Evolutionary conservation across 2,888 invertebrate genomes (phyloP).

Genomic region (Calameuta pallipes): DNA sequence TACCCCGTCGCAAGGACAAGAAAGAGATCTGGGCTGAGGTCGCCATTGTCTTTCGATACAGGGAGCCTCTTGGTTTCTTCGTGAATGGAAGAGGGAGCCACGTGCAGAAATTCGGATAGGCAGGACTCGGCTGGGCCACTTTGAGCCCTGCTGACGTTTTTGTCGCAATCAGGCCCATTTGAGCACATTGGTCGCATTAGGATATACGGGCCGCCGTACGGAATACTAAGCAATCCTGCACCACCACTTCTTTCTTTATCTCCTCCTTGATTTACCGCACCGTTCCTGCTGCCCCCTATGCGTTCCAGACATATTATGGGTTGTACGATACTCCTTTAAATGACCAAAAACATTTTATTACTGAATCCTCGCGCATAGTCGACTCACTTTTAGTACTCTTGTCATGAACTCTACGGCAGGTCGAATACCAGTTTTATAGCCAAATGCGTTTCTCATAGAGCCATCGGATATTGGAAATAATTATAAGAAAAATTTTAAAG

Average conservation of each 20-base stretch:
- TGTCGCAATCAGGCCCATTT: constrained; percentile 38
- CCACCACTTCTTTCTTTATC: constrained; percentile 8
- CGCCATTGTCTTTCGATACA: constrained; percentile 1
- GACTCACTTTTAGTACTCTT: background rate
- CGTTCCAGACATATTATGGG: background rate
- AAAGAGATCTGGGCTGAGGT: background rate
- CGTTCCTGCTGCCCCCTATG: background rate
- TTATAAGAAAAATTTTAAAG: background rate
- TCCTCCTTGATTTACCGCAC: constrained; percentile 6
- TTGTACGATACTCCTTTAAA: background rate
- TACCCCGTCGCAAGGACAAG: background rate
- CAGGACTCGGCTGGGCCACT: constrained; percentile 3
- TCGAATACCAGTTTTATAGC: too few relatives aligned
- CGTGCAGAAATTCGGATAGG: constrained; percentile 1
- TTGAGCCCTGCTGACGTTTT: constrained; percentile 21
- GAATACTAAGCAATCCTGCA: constrained; percentile 30
- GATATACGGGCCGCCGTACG: constrained; percentile 29
- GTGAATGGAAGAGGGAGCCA: constrained; percentile 24
- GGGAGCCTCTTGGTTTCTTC: constrained; percentile 24
- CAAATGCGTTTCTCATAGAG: too few relatives aligned
- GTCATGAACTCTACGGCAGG: background rate
- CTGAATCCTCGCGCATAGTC: background rate
- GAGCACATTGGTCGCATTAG: constrained; percentile 34
- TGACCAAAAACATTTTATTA: background rate
- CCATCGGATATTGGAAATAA: too few relatives aligned